A percentile compares a stretch with the other conserved stretches of the same genome.
Evolutionary conservation across 1,140 invertebrate species (phyloP).

Genomic region (Brachionus angularis): DNA sequence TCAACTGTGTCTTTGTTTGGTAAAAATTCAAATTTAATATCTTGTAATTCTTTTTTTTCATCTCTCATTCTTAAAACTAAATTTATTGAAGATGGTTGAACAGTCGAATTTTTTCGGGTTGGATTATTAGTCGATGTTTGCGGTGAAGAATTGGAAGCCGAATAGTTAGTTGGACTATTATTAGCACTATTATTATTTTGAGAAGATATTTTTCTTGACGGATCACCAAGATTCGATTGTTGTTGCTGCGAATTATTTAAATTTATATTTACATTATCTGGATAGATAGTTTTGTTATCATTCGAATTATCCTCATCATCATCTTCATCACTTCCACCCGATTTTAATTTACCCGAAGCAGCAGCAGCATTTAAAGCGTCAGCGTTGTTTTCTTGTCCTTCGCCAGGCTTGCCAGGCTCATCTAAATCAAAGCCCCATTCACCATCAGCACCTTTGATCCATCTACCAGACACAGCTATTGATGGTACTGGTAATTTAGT

Average conservation of each 20-base stretch:
- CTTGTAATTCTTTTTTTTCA: slow-evolving; percentile 42
- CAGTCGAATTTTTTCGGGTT: not conserved
- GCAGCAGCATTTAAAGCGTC: not conserved
- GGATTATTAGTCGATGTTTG: not conserved
- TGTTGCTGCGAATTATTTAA: not conserved
- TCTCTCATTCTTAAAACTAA: slow-evolving; percentile 34
- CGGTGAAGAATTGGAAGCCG: not conserved
- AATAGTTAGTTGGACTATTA: not conserved
- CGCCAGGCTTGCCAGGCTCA: not conserved
- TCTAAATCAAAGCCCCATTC: slow-evolving; percentile 42
- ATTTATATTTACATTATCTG: slow-evolving; percentile 21
- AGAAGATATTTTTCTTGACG: slow-evolving; percentile 3
- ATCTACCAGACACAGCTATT: slow-evolving; percentile 1
- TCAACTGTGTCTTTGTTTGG: slow-evolving; percentile 25
- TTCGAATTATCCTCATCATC: not conserved
- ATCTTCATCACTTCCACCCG: not conserved
- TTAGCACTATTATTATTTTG: not conserved
- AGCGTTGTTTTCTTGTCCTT: not conserved
- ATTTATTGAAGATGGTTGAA: slow-evolving; percentile 1
- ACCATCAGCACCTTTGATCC: slow-evolving; percentile 38
- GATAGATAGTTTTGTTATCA: not conserved
- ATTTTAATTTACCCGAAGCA: not conserved
- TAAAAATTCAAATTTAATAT: slow-evolving; percentile 44
- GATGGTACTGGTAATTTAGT: not conserved
- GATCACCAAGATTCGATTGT: slow-evolving; percentile 12